These are phyloP conservation scores for Phaonia tiefii DNA, from an alignment of 2,888 invertebrate genomes.

Conservation along the genomic window DNA sequence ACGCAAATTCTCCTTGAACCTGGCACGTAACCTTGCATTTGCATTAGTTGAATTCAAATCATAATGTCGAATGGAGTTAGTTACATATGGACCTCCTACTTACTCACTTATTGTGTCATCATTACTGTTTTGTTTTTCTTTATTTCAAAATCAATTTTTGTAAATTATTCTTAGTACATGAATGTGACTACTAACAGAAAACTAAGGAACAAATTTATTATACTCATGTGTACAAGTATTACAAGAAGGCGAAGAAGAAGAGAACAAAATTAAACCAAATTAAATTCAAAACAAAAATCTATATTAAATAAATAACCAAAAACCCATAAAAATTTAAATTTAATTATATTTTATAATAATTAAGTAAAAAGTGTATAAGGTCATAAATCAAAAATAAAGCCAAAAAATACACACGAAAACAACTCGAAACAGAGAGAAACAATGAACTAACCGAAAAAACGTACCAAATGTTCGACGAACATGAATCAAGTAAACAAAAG, in stretches of 20 bases:
- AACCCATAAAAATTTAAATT: constrained; percentile 55
- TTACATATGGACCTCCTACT: constrained; percentile 70
- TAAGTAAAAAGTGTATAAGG: constrained; percentile 29
- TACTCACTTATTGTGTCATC: constrained; percentile 36
- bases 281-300: constrained; percentile 44
- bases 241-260: constrained; percentile 41
- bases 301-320: constrained; percentile 37
- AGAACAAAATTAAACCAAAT: not conserved
- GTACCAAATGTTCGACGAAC: constrained; percentile 65
- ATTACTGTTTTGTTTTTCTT: not conserved
- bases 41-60: too few species aligned
- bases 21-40: too few species aligned
- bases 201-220: constrained; percentile 68
- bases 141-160: not conserved
- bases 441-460: constrained; percentile 43
- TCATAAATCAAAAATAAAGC: constrained; percentile 37
- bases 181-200: constrained; percentile 62
- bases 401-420: constrained; percentile 11
- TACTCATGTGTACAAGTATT: constrained; percentile 72
- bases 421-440: constrained; percentile 34
- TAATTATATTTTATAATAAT: constrained; percentile 59
- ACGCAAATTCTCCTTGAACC: too few species aligned
- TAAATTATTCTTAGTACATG: constrained; percentile 31
- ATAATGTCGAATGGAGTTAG: too few species aligned
- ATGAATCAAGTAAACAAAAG: constrained; percentile 42